Evolutionary conservation across 2,888 invertebrate genomes (phyloP), one percentile per base, ranked within the genome.

Genomic region (Cephus rjabovi): DNA sequence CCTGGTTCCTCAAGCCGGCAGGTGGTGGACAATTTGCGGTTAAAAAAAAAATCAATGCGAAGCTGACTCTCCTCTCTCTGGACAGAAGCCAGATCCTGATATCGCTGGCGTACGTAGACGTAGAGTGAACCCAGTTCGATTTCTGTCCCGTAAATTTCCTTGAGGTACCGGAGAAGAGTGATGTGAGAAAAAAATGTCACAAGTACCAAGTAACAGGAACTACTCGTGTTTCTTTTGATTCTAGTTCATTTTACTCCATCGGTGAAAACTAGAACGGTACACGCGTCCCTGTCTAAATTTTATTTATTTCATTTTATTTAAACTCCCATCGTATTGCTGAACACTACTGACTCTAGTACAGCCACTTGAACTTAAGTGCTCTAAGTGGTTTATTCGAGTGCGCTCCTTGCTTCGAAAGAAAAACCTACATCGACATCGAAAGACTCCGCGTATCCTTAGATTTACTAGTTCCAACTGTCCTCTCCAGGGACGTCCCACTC

Each of bases 51-150:
- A 85, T 86, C 85, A 83, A 83, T 83, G 83, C 81, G 80, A 23
- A 56, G 69, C 78, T 33, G 76, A 77, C 56, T 81, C 77, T 81
- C 79, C 81, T 78, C 79, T 81, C 56, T 68, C 83, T 85, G 85
- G 85, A 86, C 81, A 83, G 80, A 73, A 79, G 85, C 85, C 83
- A 85, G 81, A 81, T 82, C 76, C 81, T 76, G 80, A 80, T 86
- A 80, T 81, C 79, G 77, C 75, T 73, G 69, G 23, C 9, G 23
- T 56, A 56, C 56, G 37, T 69, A 75, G 73, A 37, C 37, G 76
- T 77, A 77, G 78, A 73, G 12, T 77, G 80, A 82, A 80, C 69
- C 77, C 74, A 76, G 37, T 33, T 76, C 82, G 79, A 76, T 74
- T 84, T 73, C 76, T 76, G 69, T 78, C 75, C 78, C 77, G 83